Conservation (phyloP, 92 coral and sea anemone genomes). For the Actinostola sp. region DNA sequence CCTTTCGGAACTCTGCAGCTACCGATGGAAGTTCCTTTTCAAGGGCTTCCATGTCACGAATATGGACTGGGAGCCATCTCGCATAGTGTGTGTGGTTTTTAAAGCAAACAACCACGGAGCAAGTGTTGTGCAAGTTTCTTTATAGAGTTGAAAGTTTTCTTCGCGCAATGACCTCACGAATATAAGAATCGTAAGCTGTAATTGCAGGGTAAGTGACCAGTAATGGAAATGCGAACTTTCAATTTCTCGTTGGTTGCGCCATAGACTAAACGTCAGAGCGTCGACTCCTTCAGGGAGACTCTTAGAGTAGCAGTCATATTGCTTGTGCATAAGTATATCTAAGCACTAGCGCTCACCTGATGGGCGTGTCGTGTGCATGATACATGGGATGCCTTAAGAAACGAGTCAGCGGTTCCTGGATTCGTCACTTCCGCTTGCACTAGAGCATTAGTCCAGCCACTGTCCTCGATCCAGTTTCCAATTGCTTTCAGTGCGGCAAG, state of each 20-base stretch:
- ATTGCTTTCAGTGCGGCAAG: constrained; percentile 35
- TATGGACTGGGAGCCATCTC: constrained; percentile 61
- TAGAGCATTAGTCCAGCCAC: constrained; percentile 61
- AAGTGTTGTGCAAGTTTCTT: constrained; percentile 37
- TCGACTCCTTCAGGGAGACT: constrained; percentile 35
- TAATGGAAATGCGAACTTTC: constrained; percentile 50
- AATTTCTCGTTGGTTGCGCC: constrained; percentile 35
- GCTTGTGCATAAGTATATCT: constrained; percentile 44
- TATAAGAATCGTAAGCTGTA: constrained; percentile 53
- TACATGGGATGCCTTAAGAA: constrained; percentile 51
- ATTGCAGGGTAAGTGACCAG: constrained; percentile 55
- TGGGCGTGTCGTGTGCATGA: constrained; percentile 64
- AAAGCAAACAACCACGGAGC: constrained; percentile 66
- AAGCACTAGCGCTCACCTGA: constrained; percentile 55
- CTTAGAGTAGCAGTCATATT: constrained; percentile 40
- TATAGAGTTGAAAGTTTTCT: constrained; percentile 43
- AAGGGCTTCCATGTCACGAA: constrained; percentile 64
- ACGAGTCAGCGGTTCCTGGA: constrained; percentile 52
- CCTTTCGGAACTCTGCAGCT: constrained; percentile 45
- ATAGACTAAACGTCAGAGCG: constrained; percentile 14
- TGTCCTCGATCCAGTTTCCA: constrained; percentile 52
- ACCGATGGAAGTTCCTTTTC: constrained; percentile 35
- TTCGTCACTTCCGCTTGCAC: constrained; percentile 52
- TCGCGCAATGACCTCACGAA: constrained; percentile 59
- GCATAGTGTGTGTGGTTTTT: constrained; percentile 50